Base-by-base conservation (phyloP, 1,140 invertebrate genomes). In the Drosophila saltans region DNA sequence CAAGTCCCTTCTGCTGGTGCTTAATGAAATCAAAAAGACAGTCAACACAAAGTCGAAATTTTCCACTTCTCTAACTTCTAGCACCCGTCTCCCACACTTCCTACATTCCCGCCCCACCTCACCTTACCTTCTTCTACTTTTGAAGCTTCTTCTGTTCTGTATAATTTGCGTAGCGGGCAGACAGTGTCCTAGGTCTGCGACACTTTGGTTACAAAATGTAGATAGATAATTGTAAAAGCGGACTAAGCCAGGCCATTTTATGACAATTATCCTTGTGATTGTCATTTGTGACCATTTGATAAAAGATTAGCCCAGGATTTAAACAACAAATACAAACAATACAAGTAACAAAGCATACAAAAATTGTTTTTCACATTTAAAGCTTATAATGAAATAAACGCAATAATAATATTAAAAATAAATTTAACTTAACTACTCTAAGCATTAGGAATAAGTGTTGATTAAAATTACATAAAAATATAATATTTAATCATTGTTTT, bases 11-110 rank as follows among this genome's bases (percentile, higher is more conserved):
- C 26, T n/a, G 39, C 43, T 64, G 30, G 21, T 58, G 41, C 57
- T 39, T 72, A 78, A 78, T 77, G 75, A 67, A 77, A 77, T 78
- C 74, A 72, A 77, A 72, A 52, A 55, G 16, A 39, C 39, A 58
- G 16, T 55, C 36, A 39, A 36, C 36, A 40, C 36, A 61, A 61
- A 58, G 57, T 21, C 36, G n/a, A 39, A 59, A 59, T 33, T 59
- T 39, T 21, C 56, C 30, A n/a, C 45, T 26, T 52, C 21, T 21
- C 45, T 21, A 48, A 36, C 28, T n/a, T 9, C 45, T 9, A 24
- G 1, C 45, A 6, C 16, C 16, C 16, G 16, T 16, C 16, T 16
- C 16, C 16, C 16, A 16, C 16, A 16, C 16, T 16, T 16, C 16
- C 16, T 16, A 16, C 16, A 7, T 36, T 10, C 28, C 28, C 28